Base-by-base conservation (phyloP, 1,140 invertebrate genomes). In the Drosophila nigrodunni region DNA sequence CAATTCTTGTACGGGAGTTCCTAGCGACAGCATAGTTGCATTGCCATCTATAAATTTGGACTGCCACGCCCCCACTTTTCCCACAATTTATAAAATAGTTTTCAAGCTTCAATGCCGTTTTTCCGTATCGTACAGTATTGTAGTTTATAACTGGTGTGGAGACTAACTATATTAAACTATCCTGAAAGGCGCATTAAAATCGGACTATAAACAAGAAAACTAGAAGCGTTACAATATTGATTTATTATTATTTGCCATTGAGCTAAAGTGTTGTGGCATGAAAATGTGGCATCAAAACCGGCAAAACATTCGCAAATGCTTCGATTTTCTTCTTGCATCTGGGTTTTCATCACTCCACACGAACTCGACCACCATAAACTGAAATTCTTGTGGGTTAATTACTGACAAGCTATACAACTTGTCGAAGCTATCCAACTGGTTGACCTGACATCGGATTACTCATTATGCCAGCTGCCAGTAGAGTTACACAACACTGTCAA, bases 201-300 rank as follows among this genome's bases (percentile, higher is more conserved):
- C n/a, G n/a, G n/a, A n/a, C n/a, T n/a, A n/a, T n/a, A n/a, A n/a
- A n/a, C n/a, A n/a, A n/a, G n/a, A n/a, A n/a, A n/a, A n/a, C n/a
- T n/a, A n/a, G n/a, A n/a, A n/a, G n/a, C n/a, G n/a, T n/a, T n/a
- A n/a, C n/a, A n/a, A n/a, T n/a, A n/a, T n/a, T n/a, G n/a, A n/a
- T n/a, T n/a, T n/a, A n/a, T n/a, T n/a, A 89, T 89, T 89, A 89
- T 89, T 89, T 81, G 77, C 85, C 85, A 89, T 89, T 76, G 80
- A 74, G 70, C 66, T 61, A 88, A 88, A 87, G 82, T 88, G 79
- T 78, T 86, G 71, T 64, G 65, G 65, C 82, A 74, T 55, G 47
- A 70, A 70, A 71, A 73, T 47, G 72, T 76, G 50, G 50, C 61
- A 65, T 60, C 59, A 71, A 39, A 44, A 72, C 25, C 34, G 8